These are phyloP conservation scores for Onthophagus sagittarius DNA, from an alignment of 2,888 invertebrate genomes.

Conservation along the genomic window DNA sequence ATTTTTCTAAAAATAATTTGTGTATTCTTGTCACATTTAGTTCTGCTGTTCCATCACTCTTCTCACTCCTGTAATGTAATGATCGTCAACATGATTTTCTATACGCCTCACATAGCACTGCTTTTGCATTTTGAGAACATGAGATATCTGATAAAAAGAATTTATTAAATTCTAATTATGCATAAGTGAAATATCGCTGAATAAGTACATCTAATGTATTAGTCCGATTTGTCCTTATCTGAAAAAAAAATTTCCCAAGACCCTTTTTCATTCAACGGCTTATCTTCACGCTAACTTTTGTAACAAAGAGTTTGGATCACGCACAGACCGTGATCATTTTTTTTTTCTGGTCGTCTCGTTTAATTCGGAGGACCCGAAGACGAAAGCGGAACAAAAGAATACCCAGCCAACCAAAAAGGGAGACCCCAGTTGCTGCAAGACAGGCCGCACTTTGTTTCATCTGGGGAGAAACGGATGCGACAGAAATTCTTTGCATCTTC, in stretches of 20 bases:
- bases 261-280: not conserved
- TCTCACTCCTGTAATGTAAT: too few species aligned
- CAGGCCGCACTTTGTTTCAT: slow-evolving; percentile 9
- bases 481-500: slow-evolving; percentile 12
- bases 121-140: too few species aligned
- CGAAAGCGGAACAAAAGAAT: not conserved
- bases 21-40: too few species aligned
- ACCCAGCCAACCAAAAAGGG: not conserved
- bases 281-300: not conserved
- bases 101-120: too few species aligned
- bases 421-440: not conserved
- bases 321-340: slow-evolving; percentile 6
- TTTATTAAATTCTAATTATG: too few species aligned
- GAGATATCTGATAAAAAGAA: too few species aligned
- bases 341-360: not conserved
- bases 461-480: slow-evolving; percentile 6
- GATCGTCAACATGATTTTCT: too few species aligned
- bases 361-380: not conserved
- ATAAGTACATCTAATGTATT: too few species aligned
- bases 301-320: not conserved
- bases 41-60: too few species aligned
- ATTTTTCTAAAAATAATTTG: too few species aligned
- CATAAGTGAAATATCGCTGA: too few species aligned
- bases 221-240: not conserved
- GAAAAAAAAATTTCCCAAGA: not conserved